A percentile compares a stretch with the other conserved stretches of the same genome.
These are phyloP conservation scores for Acanthurus leucopareius DNA, from an alignment of 2,797 vertebrate species.

Conservation along the genomic window DNA sequence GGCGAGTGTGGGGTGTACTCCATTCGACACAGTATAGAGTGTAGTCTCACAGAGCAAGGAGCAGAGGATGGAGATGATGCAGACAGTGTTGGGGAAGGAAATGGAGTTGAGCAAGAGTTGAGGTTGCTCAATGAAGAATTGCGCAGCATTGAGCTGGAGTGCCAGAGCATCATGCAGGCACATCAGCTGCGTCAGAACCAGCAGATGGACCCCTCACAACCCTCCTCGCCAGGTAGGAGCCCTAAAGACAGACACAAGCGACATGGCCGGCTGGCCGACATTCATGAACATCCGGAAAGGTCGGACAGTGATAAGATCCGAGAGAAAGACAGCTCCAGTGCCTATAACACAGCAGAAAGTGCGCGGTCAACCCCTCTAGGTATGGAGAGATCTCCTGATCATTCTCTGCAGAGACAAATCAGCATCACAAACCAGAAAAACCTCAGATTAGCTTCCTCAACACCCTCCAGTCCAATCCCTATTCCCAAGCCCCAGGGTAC, in stretches of 20 bases:
- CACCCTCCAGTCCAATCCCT: constrained; percentile 68
- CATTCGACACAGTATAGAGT: constrained; percentile 93
- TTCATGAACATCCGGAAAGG: constrained; percentile 91
- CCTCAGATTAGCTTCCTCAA: constrained; percentile 79
- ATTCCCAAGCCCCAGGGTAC: constrained; percentile 68
- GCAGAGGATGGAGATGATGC: constrained; percentile 78
- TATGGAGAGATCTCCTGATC: constrained; percentile 89
- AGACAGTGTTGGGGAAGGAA: constrained; percentile 78
- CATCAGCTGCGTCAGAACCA: constrained; percentile 90
- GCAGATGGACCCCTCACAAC: constrained; percentile 72
- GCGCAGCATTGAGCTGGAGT: constrained; percentile 94
- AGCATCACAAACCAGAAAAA: constrained; percentile 94
- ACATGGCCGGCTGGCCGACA: constrained; percentile 90
- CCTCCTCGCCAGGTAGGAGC: constrained; percentile 63
- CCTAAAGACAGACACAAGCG: constrained; percentile 78
- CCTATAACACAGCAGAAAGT: constrained; percentile 97
- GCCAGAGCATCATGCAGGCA: constrained; percentile 97
- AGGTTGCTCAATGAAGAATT: constrained; percentile 95
- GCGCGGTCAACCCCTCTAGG: constrained; percentile 92
- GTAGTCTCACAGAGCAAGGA: constrained; percentile 86
- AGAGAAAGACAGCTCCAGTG: constrained; percentile 97
- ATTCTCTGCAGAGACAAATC: constrained; percentile 90
- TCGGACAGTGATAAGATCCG: constrained; percentile 83
- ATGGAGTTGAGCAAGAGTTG: constrained; percentile 92
- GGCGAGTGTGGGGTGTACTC: constrained; percentile 95